These are phyloP conservation scores for Diplosoma virens DNA, from an alignment of 23 tunicate species.

Conservation along the genomic window DNA sequence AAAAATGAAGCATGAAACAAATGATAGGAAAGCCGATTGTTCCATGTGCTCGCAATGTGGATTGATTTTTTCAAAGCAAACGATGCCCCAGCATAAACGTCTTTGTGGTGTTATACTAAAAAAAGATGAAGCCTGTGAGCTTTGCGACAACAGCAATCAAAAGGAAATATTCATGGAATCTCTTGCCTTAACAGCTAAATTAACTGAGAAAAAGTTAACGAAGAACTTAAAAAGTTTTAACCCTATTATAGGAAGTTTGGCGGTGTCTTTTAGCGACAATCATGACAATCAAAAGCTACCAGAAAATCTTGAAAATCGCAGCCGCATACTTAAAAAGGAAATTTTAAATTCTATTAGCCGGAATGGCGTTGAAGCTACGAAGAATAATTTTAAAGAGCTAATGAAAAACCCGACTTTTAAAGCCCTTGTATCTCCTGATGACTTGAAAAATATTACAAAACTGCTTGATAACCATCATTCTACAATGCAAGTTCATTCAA, in stretches of 20 bases:
- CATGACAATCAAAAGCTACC: not conserved
- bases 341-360: not conserved
- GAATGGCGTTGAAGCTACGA: slow-evolving; percentile 17
- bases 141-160: not conserved
- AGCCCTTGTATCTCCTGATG: not conserved
- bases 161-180: not conserved
- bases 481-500: not conserved
- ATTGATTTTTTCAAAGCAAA: slow-evolving; percentile 5
- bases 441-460: not conserved
- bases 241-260: slow-evolving; percentile 13
- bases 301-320: not conserved
- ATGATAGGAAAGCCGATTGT: slow-evolving; percentile 7
- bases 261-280: not conserved
- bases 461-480: not conserved
- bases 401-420: slow-evolving; percentile 22
- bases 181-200: not conserved
- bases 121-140: not conserved
- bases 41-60: slow-evolving; percentile 31
- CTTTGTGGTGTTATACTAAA: not conserved
- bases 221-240: not conserved
- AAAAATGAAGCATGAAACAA: not conserved
- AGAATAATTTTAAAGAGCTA: not conserved
- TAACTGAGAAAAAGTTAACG: not conserved
- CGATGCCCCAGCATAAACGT: not conserved
- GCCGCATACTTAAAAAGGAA: not conserved